Evolutionary conservation across 2,113 vertebrate species (phyloP), one percentile per base, ranked within the genome.

Genomic region (Acrocephalus arundinaceus): DNA sequence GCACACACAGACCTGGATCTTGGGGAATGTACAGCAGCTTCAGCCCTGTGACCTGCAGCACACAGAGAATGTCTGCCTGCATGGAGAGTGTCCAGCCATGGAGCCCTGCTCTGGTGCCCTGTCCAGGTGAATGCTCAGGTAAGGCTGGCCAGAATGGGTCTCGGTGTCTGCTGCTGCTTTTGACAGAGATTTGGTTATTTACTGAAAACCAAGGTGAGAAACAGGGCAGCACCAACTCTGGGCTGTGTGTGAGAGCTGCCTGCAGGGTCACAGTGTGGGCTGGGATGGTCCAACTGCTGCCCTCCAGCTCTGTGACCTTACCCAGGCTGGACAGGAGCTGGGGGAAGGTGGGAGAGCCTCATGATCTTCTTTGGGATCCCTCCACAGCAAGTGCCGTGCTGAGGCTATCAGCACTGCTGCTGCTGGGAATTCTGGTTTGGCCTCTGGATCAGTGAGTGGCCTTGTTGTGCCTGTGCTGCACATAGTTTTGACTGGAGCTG

Each of bases 11-110:
- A 55, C 51, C 75, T 20, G 49, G 30, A 31, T 43, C 30, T 48
- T 15, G 35, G 48, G 16, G 74, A 37, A 68, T 1, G 16, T 8
- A 12, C 39, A 54, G 54, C 5, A 2, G 52, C 48, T 84, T 15
- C 37, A 35, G 43, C 51, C 84, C 35, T 67, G 23, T 27, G 10
- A 37, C 43, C 72, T 51, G 54, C 66, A 48, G 74, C 1, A 1
- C 15, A 2, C 57, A 31, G 51, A 43, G 68, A 62, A 22, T 7
- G 4, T 14, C 43, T 33, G 70, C 35, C 52, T 30, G 27, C 54
- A 9, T 0, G 1, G 70, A n/a, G 4, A 67, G 61, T 0, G 0
- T 19, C 70, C 8, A 4, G 39, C 43, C 28, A 0, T 1, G 7
- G 4, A 51, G 39, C 73, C 52, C 46, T 31, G 59, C 46, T 35